Conservation (phyloP, 1,140 invertebrate genomes). For the Arctopsyche grandis region DNA sequence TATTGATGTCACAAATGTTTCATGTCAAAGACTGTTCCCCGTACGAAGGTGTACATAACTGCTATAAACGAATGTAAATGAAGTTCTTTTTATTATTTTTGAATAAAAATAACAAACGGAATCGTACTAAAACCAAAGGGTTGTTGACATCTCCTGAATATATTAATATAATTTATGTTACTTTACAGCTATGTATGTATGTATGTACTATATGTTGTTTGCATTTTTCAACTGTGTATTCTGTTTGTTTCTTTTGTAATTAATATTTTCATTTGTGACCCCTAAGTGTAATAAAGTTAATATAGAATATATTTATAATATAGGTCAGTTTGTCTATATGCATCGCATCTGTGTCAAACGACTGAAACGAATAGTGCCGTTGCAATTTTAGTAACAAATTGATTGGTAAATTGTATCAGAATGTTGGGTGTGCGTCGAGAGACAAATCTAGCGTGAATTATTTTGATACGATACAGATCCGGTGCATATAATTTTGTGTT, state of each 20-base stretch:
- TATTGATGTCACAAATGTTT: not conserved
- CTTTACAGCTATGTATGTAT: not conserved
- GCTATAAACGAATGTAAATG: no score
- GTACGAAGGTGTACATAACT: no score
- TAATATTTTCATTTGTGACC: conserved; percentile 35
- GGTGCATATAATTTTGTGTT: conserved; percentile 3
- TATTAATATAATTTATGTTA: conserved; percentile 9
- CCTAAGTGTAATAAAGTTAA: conserved; percentile 34
- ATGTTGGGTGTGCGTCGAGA: no score
- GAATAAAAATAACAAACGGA: no score
- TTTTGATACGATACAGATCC: not conserved
- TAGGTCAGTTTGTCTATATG: conserved; percentile 21
- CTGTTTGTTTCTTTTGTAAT: conserved; percentile 39
- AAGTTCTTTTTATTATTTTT: no score
- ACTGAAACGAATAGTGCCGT: not conserved
- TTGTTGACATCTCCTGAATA: conserved; percentile 17
- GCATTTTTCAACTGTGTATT: conserved; percentile 14
- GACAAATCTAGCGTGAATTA: not conserved
- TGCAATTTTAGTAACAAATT: not conserved
- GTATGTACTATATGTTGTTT: no score
- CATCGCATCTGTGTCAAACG: not conserved
- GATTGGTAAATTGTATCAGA: not conserved
- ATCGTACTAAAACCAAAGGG: conserved; percentile 25
- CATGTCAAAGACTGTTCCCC: not conserved
- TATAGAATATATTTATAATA: conserved; percentile 35